Percentiles rank a stretch among this genome's conserved stretches.
Conservation (phyloP, 2,888 invertebrate species). For the Octonoba sinensis region DNA sequence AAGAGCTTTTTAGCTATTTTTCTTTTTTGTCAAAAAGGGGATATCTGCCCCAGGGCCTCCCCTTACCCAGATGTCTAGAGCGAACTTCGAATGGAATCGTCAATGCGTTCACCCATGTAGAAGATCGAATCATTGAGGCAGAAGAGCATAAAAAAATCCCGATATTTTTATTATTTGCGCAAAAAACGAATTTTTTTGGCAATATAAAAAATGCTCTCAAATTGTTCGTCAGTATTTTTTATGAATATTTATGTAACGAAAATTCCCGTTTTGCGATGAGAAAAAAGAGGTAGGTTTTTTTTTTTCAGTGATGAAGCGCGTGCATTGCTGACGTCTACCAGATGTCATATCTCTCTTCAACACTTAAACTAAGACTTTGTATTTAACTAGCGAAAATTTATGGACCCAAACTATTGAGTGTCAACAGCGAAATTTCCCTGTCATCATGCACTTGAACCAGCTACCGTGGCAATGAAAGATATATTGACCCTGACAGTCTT, state of each 20-base stretch:
- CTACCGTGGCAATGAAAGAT: no score
- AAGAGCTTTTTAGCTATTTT: no score
- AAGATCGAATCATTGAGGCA: slow-evolving; percentile 48
- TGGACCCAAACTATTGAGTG: background rate
- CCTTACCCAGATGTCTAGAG: slow-evolving; percentile 53
- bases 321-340: slow-evolving; percentile 43
- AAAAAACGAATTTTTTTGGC: slow-evolving; percentile 40
- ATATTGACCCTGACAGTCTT: no score
- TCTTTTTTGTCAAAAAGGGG: background rate
- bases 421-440: no score
- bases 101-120: slow-evolving; percentile 53
- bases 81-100: slow-evolving; percentile 45
- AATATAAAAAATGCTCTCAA: no score
- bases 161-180: slow-evolving; percentile 43
- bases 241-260: no score
- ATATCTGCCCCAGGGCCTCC: slow-evolving; percentile 29
- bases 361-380: slow-evolving; percentile 41
- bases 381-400: slow-evolving; percentile 51
- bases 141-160: slow-evolving; percentile 29
- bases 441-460: no score
- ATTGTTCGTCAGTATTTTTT: no score
- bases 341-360: slow-evolving; percentile 48
- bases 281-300: no score
- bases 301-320: no score
- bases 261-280: no score